Base-by-base conservation (phyloP, 2,888 invertebrate genomes). In the Petrolisthes manimaculis region DNA sequence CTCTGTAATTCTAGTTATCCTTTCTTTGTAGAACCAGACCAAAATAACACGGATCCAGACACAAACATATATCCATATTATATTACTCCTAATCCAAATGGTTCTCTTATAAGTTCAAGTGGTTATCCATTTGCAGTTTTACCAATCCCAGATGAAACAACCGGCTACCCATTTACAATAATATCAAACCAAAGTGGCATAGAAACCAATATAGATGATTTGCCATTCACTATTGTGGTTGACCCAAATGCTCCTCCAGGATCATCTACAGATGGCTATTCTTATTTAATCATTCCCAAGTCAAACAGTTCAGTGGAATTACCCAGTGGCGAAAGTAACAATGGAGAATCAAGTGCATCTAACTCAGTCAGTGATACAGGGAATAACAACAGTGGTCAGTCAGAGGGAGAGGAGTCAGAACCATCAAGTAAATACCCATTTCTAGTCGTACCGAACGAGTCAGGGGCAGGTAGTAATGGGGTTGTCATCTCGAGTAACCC, bases 101-200 rank as follows among this genome's bases (percentile, higher is more conserved):
- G 71, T 71, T 71, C 71, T 71, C 6, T 71, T 6, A 71, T 4
- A n/a, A 51, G 83, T 55, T n/a, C 18, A 21, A 75, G 74, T 24
- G 74, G 74, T 4, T 54, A 54, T n/a, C 74, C 74, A 8, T 83
- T 83, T 74, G 3, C 24, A 8, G n/a, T 83, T 21, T 5, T 24
- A 54, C 83, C 83, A 54, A 71, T 75, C 55, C 74, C 83, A 54
- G 74, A 54, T 55, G 24, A 81, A 21, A 24, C 81, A 18, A 81
- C 71, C 6, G 71, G 71, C 21, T 4, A 71, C 21, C 71, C 71
- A 12, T 71, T 71, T n/a, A n/a, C 71, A n/a, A 71, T 71, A 1
- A 21, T n/a, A n/a, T 21, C 71, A 71, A 71, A 71, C 21, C 18
- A 71, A 21, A 6, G 18, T 12, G 71, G 18, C n/a, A n/a, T 21